These are phyloP conservation scores for Hirundichthys speculiger DNA, from an alignment of 2,113 vertebrate species.

Conservation along the genomic window DNA sequence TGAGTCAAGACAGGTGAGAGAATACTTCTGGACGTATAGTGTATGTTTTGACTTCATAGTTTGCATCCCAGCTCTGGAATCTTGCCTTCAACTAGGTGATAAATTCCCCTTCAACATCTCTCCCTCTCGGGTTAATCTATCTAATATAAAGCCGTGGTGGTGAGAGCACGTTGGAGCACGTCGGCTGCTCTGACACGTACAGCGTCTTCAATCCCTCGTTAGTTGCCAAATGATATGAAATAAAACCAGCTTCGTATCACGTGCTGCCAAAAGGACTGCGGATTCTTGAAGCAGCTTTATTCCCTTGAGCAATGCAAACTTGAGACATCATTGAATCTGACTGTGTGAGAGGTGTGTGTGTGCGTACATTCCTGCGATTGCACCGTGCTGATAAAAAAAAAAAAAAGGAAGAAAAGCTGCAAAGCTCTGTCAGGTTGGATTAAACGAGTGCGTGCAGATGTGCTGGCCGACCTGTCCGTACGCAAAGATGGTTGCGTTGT, in stretches of 20 bases:
- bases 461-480: constrained; percentile 86
- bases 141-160: constrained; percentile 9
- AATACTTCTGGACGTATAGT: no score
- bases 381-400: neutral
- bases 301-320: constrained; percentile 26
- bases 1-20: no score
- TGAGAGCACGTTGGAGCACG: constrained; percentile 51
- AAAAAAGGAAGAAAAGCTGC: no score
- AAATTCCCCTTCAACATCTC: constrained; percentile 4
- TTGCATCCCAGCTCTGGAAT: constrained; percentile 11
- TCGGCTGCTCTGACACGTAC: constrained; percentile 47
- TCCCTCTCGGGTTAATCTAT: constrained; percentile 44
- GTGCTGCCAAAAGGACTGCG: constrained; percentile 21
- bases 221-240: constrained; percentile 20
- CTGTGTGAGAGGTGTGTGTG: neutral
- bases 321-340: neutral
- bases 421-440: neutral
- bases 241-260: constrained; percentile 36
- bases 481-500: constrained; percentile 97
- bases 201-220: constrained; percentile 35
- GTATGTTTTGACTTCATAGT: constrained; percentile 1
- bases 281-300: neutral
- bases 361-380: no score
- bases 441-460: neutral
- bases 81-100: constrained; percentile 25